Evolutionary conservation across 2,888 invertebrate genomes (phyloP), one percentile per base, ranked within the genome.

Genomic region (Lagria hirta): DNA sequence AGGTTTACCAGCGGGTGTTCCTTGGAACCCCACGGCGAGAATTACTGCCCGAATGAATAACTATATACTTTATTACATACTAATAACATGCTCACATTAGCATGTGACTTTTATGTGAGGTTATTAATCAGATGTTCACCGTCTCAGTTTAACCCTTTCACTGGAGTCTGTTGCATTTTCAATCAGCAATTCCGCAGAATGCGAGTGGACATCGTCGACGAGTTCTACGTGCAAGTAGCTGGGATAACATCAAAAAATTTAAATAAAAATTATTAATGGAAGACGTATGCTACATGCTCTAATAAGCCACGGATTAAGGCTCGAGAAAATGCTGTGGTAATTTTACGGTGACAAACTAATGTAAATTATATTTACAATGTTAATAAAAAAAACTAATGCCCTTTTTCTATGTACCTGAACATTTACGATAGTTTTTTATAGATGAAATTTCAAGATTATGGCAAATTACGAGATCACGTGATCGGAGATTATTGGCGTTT

Each of bases 1-100:
- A 71, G 72, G 70, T 69, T 66, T 64, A 68, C 61, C 72, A 69
- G 72, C 70, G 58, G 70, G 72, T 56, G 65, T 62, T 60, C 69
- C 55, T 52, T 51, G 52, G 62, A 60, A 62, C 62, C 72, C 71
- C 60, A 63, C 65, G 33, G 72, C 50, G 72, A 72, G 73, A 72
- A 69, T 72, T 72, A 73, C 72, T 71, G 70, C 70, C 68, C 62
- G 63, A 70, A 70, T 70, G 71, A 71, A 71, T 71, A 70, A 71
- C 70, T 70, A 70, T 70, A 69, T 72, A 70, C 70, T 71, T 72
- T 72, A 72, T 72, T 71, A 70, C 70, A 70, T 70, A 69, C 71
- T 71, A 72, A 71, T 72, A 72, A 71, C 69, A 69, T 64, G 67
- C 60, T 61, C 65, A 64, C 65, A 65, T 70, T 68, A 70, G 69